Evolutionary conservation across 1,140 invertebrate genomes (phyloP).

Genomic region (Bombyx mandarina): DNA sequence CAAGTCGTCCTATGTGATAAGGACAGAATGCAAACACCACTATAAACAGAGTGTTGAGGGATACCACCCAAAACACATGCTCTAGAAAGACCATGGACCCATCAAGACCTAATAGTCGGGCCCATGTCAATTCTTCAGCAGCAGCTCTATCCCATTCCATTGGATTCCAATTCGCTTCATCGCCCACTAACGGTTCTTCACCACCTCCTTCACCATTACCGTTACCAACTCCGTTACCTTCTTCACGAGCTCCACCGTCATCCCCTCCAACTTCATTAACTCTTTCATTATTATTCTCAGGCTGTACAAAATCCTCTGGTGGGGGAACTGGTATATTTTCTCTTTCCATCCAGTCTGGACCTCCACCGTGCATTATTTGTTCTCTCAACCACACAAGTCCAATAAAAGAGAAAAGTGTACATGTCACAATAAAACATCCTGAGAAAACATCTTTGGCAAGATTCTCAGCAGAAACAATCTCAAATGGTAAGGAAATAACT

Average conservation of each 20-base stretch:
- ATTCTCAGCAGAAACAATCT: constrained; percentile 95
- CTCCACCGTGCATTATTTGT: constrained; percentile 97
- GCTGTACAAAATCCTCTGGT: constrained; percentile 44
- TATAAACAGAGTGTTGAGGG: constrained; percentile 96
- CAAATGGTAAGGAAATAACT: constrained; percentile 88
- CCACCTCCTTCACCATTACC: constrained; percentile 31
- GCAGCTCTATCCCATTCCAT: constrained; percentile 98
- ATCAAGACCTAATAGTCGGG: constrained; percentile 94
- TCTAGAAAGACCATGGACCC: constrained; percentile 97
- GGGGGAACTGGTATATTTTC: constrained; percentile 70
- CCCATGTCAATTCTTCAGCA: constrained; percentile 98
- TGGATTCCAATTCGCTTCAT: constrained; percentile 97
- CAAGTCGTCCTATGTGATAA: constrained; percentile 93
- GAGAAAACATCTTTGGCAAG: constrained; percentile 94
- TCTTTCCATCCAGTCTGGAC: constrained; percentile 93
- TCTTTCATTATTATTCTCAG: constrained; percentile 58
- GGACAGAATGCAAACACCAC: constrained; percentile 95
- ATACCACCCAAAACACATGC: constrained; percentile 99
- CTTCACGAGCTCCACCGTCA: constrained; percentile 44
- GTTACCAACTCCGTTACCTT: constrained; percentile 28
- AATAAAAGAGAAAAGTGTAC: constrained; percentile 97
- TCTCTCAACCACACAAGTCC: constrained; percentile 97
- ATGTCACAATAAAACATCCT: constrained; percentile 96
- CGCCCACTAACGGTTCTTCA: constrained; percentile 74
- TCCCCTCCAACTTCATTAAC: constrained; percentile 48